phyloP scores from a whole-genome alignment of 2,797 vertebrate species.

The Knipowitschia caucasica region DNA sequence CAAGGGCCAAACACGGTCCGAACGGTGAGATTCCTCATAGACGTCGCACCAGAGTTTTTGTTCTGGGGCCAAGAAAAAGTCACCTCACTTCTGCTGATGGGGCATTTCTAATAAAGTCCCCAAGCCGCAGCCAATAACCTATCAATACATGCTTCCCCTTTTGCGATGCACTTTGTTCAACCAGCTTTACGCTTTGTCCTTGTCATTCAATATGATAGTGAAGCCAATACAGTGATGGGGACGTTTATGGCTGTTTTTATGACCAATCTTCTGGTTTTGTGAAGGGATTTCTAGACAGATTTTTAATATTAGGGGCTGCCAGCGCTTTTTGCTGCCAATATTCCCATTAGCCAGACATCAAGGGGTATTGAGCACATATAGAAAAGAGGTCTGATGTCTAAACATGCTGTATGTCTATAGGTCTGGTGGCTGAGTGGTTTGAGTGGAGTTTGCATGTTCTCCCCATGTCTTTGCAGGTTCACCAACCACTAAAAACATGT shows the following conservation, averaged over 20 bases:
- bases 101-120: conserved; percentile 40
- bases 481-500: too few species aligned
- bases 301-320: neutral
- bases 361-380: too few species aligned
- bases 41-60: conserved; percentile 26
- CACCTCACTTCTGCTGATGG: conserved; percentile 40
- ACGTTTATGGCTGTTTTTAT: conserved; percentile 1
- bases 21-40: conserved; percentile 42
- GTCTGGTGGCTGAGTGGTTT: too few species aligned
- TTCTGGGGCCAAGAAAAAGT: conserved; percentile 47
- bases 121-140: conserved; percentile 40
- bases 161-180: conserved; percentile 44
- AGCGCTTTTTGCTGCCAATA: neutral
- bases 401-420: neutral
- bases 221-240: conserved; percentile 1
- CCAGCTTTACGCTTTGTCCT: conserved; percentile 19
- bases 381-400: neutral
- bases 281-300: neutral
- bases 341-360: neutral
- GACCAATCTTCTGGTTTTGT: neutral
- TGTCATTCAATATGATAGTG: neutral
- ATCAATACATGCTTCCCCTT: conserved; percentile 51
- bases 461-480: too few species aligned
- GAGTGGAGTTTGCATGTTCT: too few species aligned
- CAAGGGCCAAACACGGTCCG: conserved; percentile 27